Base-by-base conservation (phyloP, 1,140 invertebrate species). In the Diabrotica undecimpunctata region DNA sequence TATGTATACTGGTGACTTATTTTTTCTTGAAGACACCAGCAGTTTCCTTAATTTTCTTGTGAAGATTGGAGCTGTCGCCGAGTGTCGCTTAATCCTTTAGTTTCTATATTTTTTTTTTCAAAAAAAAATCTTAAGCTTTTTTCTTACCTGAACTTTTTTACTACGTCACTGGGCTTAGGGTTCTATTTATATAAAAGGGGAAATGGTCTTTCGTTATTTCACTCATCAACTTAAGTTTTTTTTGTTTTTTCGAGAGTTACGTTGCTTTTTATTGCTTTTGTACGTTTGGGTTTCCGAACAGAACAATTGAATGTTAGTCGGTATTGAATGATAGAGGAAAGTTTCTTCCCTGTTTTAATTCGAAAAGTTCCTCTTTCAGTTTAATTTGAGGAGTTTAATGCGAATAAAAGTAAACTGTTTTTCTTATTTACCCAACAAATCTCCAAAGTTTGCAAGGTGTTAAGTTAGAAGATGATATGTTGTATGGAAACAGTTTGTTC, bases 121-220 rank as follows among this genome's bases (percentile, higher is more conserved):
- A n/a, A n/a, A n/a, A n/a, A n/a, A 25, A 25, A 25, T 25, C 25
- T 46, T 5, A 46, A 46, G 6, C 41, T 46, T 46, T n/a, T 5
- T n/a, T 46, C 41, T 8, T 46, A 46, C 41, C 8, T 46, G 41
- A 46, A 46, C 41, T 10, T 46, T 46, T 46, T 46, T n/a, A 46
- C 11, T 46, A 46, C 41, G 41, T 6, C 41, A 46, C 41, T 46
- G 41, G 41, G 3, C n/a, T 8, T 10, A 46, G n/a, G 8, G n/a
- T 46, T 46, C 41, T 46, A 46, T 46, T 46, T 46, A 46, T 46
- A 46, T 46, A n/a, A 46, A 46, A n/a, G 41, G n/a, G 41, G 8
- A 46, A 46, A 46, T 46, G 41, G 41, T 46, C 41, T 46, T 46
- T 46, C 41, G n/a, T 46, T 46, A 46, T 46, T 46, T 46, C n/a